A percentile compares a stretch with the other conserved stretches of the same genome.
Evolutionary conservation across 1,140 invertebrate genomes (phyloP).

Genomic region (Drosophila gunungcola): DNA sequence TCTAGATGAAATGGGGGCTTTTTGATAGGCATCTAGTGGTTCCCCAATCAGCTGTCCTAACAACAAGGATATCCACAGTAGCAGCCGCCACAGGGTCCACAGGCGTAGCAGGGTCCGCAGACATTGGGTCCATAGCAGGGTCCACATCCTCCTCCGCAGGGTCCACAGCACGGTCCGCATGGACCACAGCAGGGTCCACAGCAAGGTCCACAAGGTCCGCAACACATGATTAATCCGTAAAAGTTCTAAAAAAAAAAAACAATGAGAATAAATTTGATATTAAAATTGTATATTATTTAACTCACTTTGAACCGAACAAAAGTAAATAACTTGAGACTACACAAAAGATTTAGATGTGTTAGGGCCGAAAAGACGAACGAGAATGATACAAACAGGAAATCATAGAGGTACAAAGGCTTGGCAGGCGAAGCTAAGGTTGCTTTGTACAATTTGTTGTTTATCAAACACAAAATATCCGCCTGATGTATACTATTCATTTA

Average conservation of each 20-base stretch:
- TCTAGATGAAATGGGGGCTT: not conserved
- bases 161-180: constrained; percentile 16
- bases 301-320: constrained; percentile 21
- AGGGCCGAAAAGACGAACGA: not conserved
- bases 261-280: not conserved
- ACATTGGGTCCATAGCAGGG: constrained; percentile 22
- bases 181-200: constrained; percentile 13
- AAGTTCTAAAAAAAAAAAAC: not conserved
- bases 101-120: constrained; percentile 23
- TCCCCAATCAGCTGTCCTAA: not conserved
- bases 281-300: not conserved
- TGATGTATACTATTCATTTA: too few relatives aligned
- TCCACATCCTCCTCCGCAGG: constrained; percentile 22
- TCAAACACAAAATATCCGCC: too few relatives aligned
- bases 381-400: not conserved
- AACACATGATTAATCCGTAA: constrained; percentile 26
- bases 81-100: constrained; percentile 29
- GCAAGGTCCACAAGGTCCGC: constrained; percentile 30
- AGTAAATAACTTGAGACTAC: constrained; percentile 30
- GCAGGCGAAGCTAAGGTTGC: not conserved
- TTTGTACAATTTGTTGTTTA: not conserved
- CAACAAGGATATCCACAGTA: constrained; percentile 27
- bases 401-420: constrained; percentile 23
- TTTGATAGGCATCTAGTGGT: too few relatives aligned
- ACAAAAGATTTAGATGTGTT: constrained; percentile 24